Evolutionary conservation across 2,888 invertebrate genomes (phyloP).

Genomic region (Heteromyza rotundicornis): DNA sequence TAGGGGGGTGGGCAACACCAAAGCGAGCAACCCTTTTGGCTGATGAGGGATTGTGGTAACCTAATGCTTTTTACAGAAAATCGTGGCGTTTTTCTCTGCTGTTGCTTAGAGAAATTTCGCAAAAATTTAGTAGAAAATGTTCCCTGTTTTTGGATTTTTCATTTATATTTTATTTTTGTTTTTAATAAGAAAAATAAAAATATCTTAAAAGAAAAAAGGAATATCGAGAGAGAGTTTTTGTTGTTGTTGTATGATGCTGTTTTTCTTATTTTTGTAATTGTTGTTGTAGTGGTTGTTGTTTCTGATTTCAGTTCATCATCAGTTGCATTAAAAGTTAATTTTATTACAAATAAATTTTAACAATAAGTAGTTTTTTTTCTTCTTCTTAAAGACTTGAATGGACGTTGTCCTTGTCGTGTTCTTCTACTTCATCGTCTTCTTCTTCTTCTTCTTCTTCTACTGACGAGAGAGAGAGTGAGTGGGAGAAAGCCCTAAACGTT

Average conservation of each 20-base stretch:
- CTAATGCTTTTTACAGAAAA: background rate
- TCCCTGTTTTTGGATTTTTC: conserved; percentile 1
- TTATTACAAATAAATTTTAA: conserved; percentile 16
- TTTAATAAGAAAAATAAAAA: conserved; percentile 42
- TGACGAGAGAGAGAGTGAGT: conserved; percentile 36
- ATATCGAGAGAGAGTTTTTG: conserved; percentile 43
- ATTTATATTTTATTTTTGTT: conserved; percentile 26
- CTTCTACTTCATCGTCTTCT: background rate
- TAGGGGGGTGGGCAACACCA: background rate
- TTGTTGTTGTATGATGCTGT: too few relatives aligned
- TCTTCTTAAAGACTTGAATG: conserved; percentile 6
- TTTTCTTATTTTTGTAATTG: conserved; percentile 21
- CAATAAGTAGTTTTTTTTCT: conserved; percentile 17
- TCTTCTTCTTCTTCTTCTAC: background rate
- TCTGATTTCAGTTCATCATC: conserved; percentile 17
- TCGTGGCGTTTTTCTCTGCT: too few relatives aligned
- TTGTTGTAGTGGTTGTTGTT: conserved; percentile 29
- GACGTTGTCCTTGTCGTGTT: background rate
- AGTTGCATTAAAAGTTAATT: too few relatives aligned
- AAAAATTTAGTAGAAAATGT: background rate
- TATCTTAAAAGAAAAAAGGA: conserved; percentile 44
- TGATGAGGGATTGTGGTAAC: background rate
- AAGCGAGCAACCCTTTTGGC: background rate
- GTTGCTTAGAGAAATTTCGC: background rate
- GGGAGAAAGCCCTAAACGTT: conserved; percentile 30